Conservation (phyloP, 2,797 vertebrate species). For the Syngnathus acus region DNA sequence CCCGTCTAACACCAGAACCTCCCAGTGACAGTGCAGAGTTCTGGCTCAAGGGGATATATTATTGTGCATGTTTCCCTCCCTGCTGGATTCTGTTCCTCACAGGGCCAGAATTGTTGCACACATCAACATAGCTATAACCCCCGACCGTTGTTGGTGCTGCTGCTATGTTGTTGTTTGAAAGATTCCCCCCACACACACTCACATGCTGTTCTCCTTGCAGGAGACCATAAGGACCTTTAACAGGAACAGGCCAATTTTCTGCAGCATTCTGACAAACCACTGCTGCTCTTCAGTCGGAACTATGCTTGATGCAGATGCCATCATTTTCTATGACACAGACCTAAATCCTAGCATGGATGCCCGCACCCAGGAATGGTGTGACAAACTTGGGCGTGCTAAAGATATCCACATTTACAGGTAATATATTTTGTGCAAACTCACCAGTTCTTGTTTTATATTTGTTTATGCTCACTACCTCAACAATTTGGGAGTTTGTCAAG, state of each 20-base stretch:
- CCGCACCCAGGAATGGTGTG: constrained; percentile 91
- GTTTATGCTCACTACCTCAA: not conserved
- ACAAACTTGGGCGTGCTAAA: constrained; percentile 87
- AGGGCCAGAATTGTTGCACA: constrained; percentile 9
- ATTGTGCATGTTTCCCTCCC: constrained; percentile 38
- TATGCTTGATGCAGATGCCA: constrained; percentile 85
- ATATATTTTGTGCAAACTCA: constrained; percentile 3
- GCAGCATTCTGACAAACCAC: constrained; percentile 86
- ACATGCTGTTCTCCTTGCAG: constrained; percentile 49
- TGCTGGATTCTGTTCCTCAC: constrained; percentile 33
- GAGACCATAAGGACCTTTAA: constrained; percentile 86
- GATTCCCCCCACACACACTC: not conserved
- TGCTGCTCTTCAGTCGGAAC: constrained; percentile 83
- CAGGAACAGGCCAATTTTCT: constrained; percentile 83
- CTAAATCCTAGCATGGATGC: constrained; percentile 89
- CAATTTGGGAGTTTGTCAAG: not conserved
- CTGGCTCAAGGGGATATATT: constrained; percentile 37
- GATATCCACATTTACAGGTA: constrained; percentile 95
- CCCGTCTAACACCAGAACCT: constrained; percentile 38
- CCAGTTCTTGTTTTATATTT: not conserved
- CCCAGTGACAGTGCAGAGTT: constrained; percentile 24
- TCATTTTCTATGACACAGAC: constrained; percentile 91
- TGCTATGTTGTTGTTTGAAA: not conserved
- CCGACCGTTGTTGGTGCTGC: not conserved
- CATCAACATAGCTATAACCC: not conserved